These are phyloP conservation scores for Pyrrhosoma nymphula DNA, from an alignment of 2,888 invertebrate species.

Conservation along the genomic window DNA sequence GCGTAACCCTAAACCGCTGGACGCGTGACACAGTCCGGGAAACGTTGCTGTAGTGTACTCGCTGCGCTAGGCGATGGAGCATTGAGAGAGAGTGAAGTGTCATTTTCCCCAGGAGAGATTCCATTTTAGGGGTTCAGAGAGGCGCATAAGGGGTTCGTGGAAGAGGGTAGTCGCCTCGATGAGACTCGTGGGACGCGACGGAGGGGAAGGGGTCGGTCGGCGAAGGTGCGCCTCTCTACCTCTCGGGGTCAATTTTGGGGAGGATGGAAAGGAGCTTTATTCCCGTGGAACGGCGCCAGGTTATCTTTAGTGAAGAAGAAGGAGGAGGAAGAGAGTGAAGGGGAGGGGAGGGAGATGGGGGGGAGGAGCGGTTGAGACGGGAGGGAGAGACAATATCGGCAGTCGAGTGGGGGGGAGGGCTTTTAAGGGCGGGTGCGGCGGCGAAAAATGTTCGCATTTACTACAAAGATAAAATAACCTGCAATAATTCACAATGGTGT, in stretches of 20 bases:
- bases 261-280: not conserved
- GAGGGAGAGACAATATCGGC: not conserved
- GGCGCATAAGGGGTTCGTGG: too few relatives aligned
- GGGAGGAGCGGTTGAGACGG: not conserved
- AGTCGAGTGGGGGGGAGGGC: not conserved
- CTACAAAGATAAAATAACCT: too few relatives aligned
- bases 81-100: too few relatives aligned
- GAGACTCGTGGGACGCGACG: too few relatives aligned
- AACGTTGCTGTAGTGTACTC: too few relatives aligned
- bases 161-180: too few relatives aligned
- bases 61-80: too few relatives aligned
- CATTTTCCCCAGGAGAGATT: too few relatives aligned
- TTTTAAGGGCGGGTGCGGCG: not conserved
- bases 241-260: not conserved
- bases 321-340: not conserved
- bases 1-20: too few relatives aligned
- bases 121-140: too few relatives aligned
- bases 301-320: slow-evolving; percentile 23
- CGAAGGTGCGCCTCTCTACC: not conserved
- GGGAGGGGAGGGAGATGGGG: not conserved
- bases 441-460: not conserved
- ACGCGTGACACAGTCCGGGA: too few relatives aligned
- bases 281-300: slow-evolving; percentile 7
- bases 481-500: too few relatives aligned
- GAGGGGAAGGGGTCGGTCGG: not conserved